Conservation (phyloP, 2,888 invertebrate genomes). For the Crematogaster levior region DNA sequence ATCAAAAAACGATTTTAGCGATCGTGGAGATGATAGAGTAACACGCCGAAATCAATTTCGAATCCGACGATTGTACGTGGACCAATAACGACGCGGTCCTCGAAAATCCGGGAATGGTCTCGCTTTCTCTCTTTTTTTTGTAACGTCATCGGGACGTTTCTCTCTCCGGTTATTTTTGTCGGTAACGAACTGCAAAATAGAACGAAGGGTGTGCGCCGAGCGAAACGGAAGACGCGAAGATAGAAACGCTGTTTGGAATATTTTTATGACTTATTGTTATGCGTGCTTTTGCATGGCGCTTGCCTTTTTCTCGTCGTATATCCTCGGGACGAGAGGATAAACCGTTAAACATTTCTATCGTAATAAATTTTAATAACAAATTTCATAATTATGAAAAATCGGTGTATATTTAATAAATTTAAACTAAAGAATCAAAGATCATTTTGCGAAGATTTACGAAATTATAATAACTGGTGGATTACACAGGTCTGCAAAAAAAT, state of each 20-base stretch:
- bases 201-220: constrained; percentile 28
- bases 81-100: constrained; percentile 51
- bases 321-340: background rate
- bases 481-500: too few relatives aligned
- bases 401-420: background rate
- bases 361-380: constrained; percentile 23
- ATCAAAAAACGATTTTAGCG: constrained; percentile 51
- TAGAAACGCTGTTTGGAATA: constrained; percentile 43
- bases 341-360: constrained; percentile 26
- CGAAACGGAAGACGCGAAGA: constrained; percentile 37
- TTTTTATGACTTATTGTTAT: constrained; percentile 53
- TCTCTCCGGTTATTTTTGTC: constrained; percentile 39
- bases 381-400: background rate
- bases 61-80: constrained; percentile 38
- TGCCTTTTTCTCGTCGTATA: constrained; percentile 19
- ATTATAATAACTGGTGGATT: background rate
- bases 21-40: constrained; percentile 54
- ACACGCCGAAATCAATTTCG: constrained; percentile 56
- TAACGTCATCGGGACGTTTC: constrained; percentile 39
- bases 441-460: background rate
- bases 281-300: constrained; percentile 39
- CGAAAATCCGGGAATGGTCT: constrained; percentile 51
- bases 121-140: background rate
- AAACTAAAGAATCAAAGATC: background rate
- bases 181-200: constrained; percentile 55